These are phyloP conservation scores for Meloidogyne floridensis DNA, from an alignment of 1,140 invertebrate genomes.

Conservation along the genomic window DNA sequence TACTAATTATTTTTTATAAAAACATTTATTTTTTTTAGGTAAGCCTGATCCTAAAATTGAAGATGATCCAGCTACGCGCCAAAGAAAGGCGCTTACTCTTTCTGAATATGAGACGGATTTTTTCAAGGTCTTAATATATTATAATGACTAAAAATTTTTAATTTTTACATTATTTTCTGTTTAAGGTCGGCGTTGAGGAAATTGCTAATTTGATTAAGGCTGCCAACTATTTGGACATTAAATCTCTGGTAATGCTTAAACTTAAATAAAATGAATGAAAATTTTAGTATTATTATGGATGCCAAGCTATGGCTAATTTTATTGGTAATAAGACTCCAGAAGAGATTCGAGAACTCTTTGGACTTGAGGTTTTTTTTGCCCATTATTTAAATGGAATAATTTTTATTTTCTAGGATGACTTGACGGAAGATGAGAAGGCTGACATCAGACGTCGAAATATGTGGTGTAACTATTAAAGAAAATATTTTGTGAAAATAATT, in stretches of 20 bases:
- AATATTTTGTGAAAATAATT: no score
- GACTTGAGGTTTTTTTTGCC: slow-evolving; percentile 11
- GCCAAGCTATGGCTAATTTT: slow-evolving; percentile 33
- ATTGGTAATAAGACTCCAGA: slow-evolving; percentile 39
- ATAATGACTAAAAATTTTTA: not conserved
- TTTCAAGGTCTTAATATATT: slow-evolving; percentile 24
- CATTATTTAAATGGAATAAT: not conserved
- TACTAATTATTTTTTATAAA: not conserved
- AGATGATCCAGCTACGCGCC: slow-evolving; percentile 33
- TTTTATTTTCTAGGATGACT: slow-evolving; percentile 23
- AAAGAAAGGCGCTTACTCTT: slow-evolving; percentile 40
- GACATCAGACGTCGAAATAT: slow-evolving; percentile 41
- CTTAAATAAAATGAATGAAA: not conserved
- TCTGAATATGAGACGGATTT: slow-evolving; percentile 43
- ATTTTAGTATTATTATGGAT: slow-evolving; percentile 32
- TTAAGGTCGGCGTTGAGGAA: slow-evolving; percentile 32
- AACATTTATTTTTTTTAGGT: slow-evolving; percentile 21
- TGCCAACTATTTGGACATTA: slow-evolving; percentile 36
- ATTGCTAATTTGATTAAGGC: slow-evolving; percentile 26
- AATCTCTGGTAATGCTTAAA: slow-evolving; percentile 28
- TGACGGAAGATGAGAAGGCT: slow-evolving; percentile 45
- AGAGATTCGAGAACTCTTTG: slow-evolving; percentile 39
- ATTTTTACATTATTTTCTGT: not conserved
- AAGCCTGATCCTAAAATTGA: slow-evolving; percentile 22
- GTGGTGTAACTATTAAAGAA: slow-evolving; percentile 40